Conservation (phyloP, 1,140 invertebrate genomes). For the Drosophila watanabei region DNA sequence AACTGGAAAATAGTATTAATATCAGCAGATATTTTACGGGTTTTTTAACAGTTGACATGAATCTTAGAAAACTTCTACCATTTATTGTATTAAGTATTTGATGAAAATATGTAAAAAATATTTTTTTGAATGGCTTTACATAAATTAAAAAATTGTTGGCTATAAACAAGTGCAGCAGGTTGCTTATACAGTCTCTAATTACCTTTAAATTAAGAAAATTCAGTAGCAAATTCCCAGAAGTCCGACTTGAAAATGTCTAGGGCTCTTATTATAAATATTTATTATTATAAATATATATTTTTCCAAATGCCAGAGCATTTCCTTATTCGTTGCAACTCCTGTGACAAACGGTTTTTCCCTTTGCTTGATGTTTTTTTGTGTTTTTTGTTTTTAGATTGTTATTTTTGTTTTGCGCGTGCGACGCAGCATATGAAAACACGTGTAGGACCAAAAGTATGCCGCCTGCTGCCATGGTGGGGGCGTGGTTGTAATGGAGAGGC, state of each 20-base stretch:
- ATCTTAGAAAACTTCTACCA: background rate
- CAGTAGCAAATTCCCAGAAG: background rate
- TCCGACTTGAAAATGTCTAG: background rate
- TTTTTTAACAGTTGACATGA: no score
- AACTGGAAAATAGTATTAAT: background rate
- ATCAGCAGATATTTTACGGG: background rate
- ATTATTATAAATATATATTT: background rate
- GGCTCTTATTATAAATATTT: no score
- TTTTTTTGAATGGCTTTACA: background rate
- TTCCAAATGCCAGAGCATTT: constrained; percentile 13
- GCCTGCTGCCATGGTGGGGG: constrained; percentile 19
- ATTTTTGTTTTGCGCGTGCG: constrained; percentile 71
- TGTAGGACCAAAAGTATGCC: constrained; percentile 61
- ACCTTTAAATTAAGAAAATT: background rate
- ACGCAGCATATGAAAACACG: constrained; percentile 76
- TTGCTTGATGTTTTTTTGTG: background rate
- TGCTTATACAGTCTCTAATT: no score
- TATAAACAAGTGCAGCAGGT: background rate
- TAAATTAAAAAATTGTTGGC: background rate
- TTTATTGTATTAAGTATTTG: background rate
- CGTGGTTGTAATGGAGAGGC: constrained; percentile 1
- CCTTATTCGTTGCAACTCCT: constrained; percentile 2
- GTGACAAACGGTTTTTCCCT: background rate
- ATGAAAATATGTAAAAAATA: background rate
- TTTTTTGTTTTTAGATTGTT: constrained; percentile 19